Conservation (phyloP, 2,113 vertebrate genomes). For the Symphodus melops region DNA sequence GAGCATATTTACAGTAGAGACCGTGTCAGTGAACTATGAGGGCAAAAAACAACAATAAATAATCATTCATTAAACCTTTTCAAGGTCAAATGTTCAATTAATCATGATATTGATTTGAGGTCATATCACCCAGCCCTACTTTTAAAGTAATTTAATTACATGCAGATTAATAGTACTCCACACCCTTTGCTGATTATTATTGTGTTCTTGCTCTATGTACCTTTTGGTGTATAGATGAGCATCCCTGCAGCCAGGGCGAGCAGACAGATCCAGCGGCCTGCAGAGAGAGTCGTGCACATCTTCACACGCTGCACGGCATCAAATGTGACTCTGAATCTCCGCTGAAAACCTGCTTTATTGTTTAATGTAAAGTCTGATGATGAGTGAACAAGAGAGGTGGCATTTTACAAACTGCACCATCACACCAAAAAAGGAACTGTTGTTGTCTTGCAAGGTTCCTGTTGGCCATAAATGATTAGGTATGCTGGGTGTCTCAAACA, state of each 20-base stretch:
- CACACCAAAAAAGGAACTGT: constrained; percentile 14
- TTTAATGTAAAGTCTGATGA: not conserved
- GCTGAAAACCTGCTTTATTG: not conserved
- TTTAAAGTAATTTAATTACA: too few relatives aligned
- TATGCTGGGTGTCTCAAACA: not conserved
- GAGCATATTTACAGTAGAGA: too few relatives aligned
- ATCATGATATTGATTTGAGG: too few relatives aligned
- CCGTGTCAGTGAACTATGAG: too few relatives aligned
- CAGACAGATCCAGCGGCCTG: not conserved
- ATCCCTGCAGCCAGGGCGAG: constrained; percentile 10
- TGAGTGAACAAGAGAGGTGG: too few relatives aligned
- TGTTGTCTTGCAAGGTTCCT: not conserved
- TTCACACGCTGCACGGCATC: not conserved
- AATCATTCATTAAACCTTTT: too few relatives aligned
- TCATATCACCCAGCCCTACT: too few relatives aligned
- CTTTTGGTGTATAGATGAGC: constrained; percentile 2
- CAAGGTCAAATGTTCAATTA: too few relatives aligned
- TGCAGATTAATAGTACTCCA: too few relatives aligned
- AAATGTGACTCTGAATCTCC: not conserved
- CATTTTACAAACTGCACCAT: not conserved
- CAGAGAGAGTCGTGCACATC: constrained; percentile 11
- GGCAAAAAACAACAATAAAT: too few relatives aligned
- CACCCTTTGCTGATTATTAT: too few relatives aligned
- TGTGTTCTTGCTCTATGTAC: constrained; percentile 6
- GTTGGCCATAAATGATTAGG: not conserved